Conservation (phyloP, 2,797 vertebrate genomes). For the Glyptemys insculpta region DNA sequence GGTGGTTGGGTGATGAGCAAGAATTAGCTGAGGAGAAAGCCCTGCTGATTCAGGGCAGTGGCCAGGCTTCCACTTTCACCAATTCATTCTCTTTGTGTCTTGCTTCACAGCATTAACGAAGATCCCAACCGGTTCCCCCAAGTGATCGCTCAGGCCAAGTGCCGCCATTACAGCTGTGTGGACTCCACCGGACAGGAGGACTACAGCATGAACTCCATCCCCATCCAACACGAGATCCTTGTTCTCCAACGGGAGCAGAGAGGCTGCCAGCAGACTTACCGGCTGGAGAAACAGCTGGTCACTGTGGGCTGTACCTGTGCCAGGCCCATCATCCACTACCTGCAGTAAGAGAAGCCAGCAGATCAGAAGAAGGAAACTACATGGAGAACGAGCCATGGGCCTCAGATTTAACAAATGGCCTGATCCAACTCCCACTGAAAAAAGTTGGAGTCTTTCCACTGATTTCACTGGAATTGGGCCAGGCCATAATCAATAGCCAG, state of each 20-base stretch:
- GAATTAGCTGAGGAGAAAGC: neutral
- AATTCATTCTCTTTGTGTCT: neutral
- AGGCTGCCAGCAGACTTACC: slow-evolving; percentile 73
- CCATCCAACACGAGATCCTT: slow-evolving; percentile 80
- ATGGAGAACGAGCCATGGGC: neutral
- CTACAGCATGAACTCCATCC: slow-evolving; percentile 72
- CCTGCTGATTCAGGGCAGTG: rapidly evolving
- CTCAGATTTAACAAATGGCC: rapidly evolving
- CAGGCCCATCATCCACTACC: slow-evolving; percentile 54
- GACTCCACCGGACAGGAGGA: slow-evolving; percentile 38
- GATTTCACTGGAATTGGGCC: neutral
- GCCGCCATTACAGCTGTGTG: slow-evolving; percentile 68
- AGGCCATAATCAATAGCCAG: neutral
- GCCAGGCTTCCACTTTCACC: neutral
- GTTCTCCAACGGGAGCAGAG: slow-evolving; percentile 73
- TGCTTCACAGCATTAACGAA: slow-evolving; percentile 64
- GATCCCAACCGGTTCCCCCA: slow-evolving; percentile 77
- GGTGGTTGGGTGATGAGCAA: neutral
- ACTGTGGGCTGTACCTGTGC: slow-evolving; percentile 80
- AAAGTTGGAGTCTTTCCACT: neutral
- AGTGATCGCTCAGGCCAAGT: slow-evolving; percentile 75
- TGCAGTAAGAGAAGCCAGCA: neutral
- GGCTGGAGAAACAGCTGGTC: slow-evolving; percentile 77
- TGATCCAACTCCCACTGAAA: neutral
- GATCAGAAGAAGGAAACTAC: neutral